Base-by-base conservation (phyloP, 1,140 invertebrate genomes). In the Laodelphax striatellus region DNA sequence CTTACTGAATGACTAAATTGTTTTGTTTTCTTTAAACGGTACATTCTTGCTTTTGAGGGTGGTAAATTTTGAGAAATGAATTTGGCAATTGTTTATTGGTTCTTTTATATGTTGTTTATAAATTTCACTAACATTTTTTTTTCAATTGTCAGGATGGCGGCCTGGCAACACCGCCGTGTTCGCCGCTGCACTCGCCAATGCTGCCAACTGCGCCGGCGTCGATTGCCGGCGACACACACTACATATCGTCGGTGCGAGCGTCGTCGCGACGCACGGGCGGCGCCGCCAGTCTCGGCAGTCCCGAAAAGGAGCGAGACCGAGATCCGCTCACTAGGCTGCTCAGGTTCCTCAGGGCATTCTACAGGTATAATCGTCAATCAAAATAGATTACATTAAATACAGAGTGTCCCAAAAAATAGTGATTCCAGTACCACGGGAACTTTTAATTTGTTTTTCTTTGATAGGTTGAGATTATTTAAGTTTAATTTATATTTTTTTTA, bases 311-410 rank as follows among this genome's bases (percentile, higher is more conserved):
- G 60, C 64, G 71, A 22, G 74, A 75, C 67, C 64, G 71, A 24
- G 74, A 75, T 67, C 73, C 74, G 14, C 58, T 75, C 38, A 70
- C 70, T 54, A 64, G 70, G 63, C 65, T 75, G 8, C 66, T 74
- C 64, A 71, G 73, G 46, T 50, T 50, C 16, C 46, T 50, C 46
- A 50, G 46, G 21, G 46, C 46, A 14, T 50, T 50, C 21, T 50
- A 50, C 64, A 69, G 71, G 42, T 75, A 52, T 62, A 76, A 28
- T 72, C 73, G 5, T 70, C 70, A 14, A 68, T 74, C 31, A 75
- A 77, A 52, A 70, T 69, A 19, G 70, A 72, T 50, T 68, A 73
- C n/a, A n/a, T n/a, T n/a, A n/a, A n/a, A n/a, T n/a, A n/a, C n/a
- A n/a, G n/a, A n/a, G n/a, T n/a, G n/a, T n/a, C n/a, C n/a, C n/a